phyloP scores from a whole-genome alignment of 2,797 vertebrate genomes.

The Thripadectes ignobilis region DNA sequence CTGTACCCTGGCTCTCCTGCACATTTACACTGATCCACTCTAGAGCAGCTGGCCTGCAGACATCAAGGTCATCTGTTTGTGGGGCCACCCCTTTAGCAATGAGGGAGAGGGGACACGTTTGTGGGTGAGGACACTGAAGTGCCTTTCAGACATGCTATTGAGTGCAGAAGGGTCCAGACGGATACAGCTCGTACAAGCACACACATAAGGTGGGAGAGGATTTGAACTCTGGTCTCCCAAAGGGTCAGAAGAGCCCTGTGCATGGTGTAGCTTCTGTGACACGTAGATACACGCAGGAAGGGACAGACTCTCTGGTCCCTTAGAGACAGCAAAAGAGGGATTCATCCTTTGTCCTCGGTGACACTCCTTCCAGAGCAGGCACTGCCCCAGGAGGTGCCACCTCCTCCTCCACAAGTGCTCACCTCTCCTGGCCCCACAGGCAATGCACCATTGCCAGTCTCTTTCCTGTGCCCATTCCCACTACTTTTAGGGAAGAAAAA shows the following conservation, averaged over 20 bases:
- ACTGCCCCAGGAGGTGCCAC: background rate
- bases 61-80: background rate
- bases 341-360: background rate
- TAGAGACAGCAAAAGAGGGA: background rate
- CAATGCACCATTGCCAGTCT: background rate
- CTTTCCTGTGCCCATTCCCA: background rate
- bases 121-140: background rate
- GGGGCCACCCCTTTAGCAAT: background rate
- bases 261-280: background rate
- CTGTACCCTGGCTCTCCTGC: background rate
- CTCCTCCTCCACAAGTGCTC: fast-evolving
- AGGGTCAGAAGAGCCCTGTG: background rate
- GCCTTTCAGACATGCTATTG: fast-evolving
- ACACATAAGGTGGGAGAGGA: background rate
- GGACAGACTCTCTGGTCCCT: too few relatives aligned
- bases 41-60: background rate
- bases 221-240: background rate
- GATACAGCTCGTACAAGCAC: background rate
- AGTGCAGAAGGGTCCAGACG: background rate
- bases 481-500: background rate
- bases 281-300: background rate
- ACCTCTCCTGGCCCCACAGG: background rate
- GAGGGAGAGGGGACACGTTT: background rate
- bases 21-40: background rate
- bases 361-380: background rate